phyloP scores from a whole-genome alignment of 1,140 invertebrate species.

The Drosophila athabasca region DNA sequence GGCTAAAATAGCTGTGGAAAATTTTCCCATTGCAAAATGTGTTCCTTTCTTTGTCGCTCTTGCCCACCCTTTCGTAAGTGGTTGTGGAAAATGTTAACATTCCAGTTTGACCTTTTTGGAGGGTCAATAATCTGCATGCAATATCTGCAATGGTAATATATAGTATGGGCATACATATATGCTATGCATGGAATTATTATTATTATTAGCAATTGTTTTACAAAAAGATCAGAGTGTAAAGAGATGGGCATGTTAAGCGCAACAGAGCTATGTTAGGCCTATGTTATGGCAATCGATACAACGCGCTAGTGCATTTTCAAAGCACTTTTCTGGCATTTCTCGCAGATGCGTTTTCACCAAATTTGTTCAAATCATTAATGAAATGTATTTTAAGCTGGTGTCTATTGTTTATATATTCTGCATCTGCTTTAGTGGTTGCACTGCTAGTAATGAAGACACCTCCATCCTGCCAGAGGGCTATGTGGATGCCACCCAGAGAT shows the following conservation, averaged over 20 bases:
- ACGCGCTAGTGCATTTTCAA: no score
- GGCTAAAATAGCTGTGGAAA: conserved; percentile 43
- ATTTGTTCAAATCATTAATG: background rate
- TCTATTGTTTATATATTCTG: background rate
- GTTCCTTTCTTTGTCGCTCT: background rate
- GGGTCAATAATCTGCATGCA: no score
- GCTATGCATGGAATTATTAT: no score
- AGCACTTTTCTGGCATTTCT: no score
- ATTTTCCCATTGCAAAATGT: conserved; percentile 11
- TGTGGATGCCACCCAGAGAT: conserved; percentile 70
- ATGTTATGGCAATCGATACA: no score
- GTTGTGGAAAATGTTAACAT: background rate
- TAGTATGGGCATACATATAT: no score
- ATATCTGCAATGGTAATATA: no score
- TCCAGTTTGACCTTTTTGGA: no score
- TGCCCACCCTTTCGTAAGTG: background rate
- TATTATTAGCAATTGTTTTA: no score
- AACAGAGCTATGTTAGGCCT: no score
- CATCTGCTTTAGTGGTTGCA: background rate
- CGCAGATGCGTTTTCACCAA: background rate
- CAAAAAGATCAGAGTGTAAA: no score
- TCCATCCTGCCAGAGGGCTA: conserved; percentile 64
- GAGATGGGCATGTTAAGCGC: no score
- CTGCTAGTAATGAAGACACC: conserved; percentile 25
- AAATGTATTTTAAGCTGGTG: background rate